Evolutionary conservation across 2,888 invertebrate species (phyloP).

Genomic region (Lamellibrachia columna): DNA sequence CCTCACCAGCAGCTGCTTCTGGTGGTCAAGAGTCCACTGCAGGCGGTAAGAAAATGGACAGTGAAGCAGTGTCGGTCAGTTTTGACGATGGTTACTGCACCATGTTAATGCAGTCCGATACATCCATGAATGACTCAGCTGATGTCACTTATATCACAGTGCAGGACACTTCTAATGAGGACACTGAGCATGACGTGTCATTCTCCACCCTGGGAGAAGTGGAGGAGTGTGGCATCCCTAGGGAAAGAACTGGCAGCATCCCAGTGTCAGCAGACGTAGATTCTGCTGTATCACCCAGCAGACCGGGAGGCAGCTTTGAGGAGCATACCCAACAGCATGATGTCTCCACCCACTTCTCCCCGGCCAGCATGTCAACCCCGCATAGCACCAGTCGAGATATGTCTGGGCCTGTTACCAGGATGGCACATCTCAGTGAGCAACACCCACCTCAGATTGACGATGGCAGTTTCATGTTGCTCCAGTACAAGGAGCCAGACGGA

Average conservation of each 20-base stretch:
- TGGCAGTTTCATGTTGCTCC: background rate
- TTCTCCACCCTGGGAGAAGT: background rate
- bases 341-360: background rate
- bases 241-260: conserved; percentile 2
- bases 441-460: background rate
- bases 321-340: background rate
- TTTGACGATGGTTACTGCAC: conserved; percentile 23
- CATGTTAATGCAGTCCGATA: background rate
- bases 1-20: background rate
- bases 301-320: background rate
- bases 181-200: conserved; percentile 6
- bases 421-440: background rate
- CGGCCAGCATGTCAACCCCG: background rate
- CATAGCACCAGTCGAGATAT: background rate
- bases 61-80: background rate
- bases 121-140: background rate
- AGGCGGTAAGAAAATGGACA: background rate
- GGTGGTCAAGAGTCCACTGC: background rate
- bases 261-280: background rate
- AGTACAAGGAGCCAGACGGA: background rate
- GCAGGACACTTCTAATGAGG: background rate
- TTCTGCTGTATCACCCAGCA: background rate
- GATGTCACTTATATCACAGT: background rate
- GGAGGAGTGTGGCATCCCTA: background rate
- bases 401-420: background rate